Evolutionary conservation across 2,797 vertebrate species (phyloP), one percentile per base, ranked within the genome.

Genomic region (Ambastaia sidthimunki): DNA sequence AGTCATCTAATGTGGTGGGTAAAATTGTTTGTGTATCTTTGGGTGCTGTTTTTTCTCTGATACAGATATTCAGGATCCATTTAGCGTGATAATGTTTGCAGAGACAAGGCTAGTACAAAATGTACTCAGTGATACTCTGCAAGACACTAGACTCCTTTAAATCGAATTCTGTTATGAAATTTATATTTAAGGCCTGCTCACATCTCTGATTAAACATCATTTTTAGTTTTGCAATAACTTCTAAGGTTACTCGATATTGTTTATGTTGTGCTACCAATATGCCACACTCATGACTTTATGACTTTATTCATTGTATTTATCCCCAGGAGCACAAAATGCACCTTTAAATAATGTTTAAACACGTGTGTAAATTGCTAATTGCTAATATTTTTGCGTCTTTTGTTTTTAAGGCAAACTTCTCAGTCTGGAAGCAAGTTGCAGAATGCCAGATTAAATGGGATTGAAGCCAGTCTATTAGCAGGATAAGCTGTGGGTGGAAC

Each of bases 341-440:
- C 34, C 34, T 37, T 37, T 37, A 37, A 37, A 37, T 37, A 37
- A 37, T 37, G 34, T 37, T 37, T 37, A 37, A 37, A 37, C 7
- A 37, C 6, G 7, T 37, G 3, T 37, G 34, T 4, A 3, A 37
- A 37, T n/a, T 65, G 62, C 31, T 3, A 16, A 37, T 34, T 68
- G 74, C n/a, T 82, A 72, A 84, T 52, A 63, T 70, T n/a, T 78
- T 55, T 71, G 48, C 50, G 59, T 81, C 48, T 84, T 50, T 80
- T 52, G 21, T 84, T 80, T 44, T 79, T 68, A 85, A 85, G 86
- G 63, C 73, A 78, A 44, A 84, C 71, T 71, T 48, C 66, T 71
- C 74, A 59, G 52, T 83, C 80, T 78, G 78, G 71, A 76, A 76
- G 67, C 62, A 70, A 80, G 41, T 83, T 52, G 59, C 52, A 76